Conservation (phyloP, 2,888 invertebrate species). For the Trichacis sp. region DNA sequence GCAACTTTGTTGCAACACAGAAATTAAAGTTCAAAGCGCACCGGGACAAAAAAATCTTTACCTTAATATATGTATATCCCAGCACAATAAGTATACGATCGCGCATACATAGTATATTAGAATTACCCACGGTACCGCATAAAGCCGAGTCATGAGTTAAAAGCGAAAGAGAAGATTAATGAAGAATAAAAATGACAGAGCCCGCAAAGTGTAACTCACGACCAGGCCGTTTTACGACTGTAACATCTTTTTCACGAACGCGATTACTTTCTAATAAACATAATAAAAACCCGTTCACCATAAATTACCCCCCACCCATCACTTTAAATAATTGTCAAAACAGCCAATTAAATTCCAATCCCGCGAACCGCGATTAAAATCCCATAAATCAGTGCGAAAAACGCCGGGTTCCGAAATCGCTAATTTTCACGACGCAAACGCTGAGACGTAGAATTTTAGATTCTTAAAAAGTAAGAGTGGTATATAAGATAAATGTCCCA, state of each 20-base stretch:
- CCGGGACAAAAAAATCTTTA: too few species aligned
- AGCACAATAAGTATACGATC: too few species aligned
- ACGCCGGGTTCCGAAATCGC: background rate
- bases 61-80: too few species aligned
- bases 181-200: conserved; percentile 38
- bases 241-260: too few species aligned
- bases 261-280: too few species aligned
- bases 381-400: background rate
- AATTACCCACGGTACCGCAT: conserved; percentile 28
- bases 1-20: too few species aligned
- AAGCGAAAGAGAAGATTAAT: conserved; percentile 40
- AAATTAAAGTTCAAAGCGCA: too few species aligned
- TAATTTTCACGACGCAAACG: background rate
- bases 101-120: conserved; percentile 36
- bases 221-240: conserved; percentile 1
- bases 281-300: background rate
- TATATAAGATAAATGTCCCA: too few species aligned
- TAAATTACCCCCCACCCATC: background rate
- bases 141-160: conserved; percentile 43
- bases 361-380: background rate
- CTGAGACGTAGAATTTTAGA: too few species aligned
- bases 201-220: too few species aligned
- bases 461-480: too few species aligned
- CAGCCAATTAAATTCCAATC: background rate
- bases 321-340: background rate